phyloP scores from a whole-genome alignment of 2,797 vertebrate genomes.

The Amblyopsis hoosieri region DNA sequence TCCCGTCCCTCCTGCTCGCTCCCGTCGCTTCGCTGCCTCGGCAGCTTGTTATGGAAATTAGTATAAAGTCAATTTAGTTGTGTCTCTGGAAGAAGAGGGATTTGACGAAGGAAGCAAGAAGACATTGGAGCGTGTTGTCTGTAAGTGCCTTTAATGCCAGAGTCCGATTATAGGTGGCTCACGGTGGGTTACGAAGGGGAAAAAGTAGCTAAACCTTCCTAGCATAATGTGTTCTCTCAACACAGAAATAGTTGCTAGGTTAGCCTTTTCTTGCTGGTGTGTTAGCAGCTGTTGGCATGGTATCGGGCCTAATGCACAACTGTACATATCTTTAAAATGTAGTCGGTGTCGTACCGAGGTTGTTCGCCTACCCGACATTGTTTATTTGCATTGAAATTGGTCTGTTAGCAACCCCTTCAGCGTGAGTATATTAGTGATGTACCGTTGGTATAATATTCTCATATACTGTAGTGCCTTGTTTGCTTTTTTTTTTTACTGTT shows the following conservation, averaged over 20 bases:
- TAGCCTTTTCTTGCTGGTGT: conserved; percentile 60
- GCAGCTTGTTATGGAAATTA: conserved; percentile 82
- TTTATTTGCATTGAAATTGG: too few relatives aligned
- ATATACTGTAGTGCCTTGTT: too few relatives aligned
- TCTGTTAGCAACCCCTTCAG: too few relatives aligned
- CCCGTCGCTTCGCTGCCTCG: conserved; percentile 69
- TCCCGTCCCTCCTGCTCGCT: conserved; percentile 71
- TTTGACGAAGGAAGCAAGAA: conserved; percentile 70
- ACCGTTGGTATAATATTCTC: too few relatives aligned
- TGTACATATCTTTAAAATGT: conserved; percentile 64
- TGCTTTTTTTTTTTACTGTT: too few relatives aligned
- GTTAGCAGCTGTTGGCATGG: conserved; percentile 73
- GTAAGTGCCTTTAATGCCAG: conserved; percentile 78
- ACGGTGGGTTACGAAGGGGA: conserved; percentile 71
- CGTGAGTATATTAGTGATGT: too few relatives aligned
- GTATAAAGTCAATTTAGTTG: conserved; percentile 79
- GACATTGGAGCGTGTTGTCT: conserved; percentile 78
- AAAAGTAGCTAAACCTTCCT: conserved; percentile 80
- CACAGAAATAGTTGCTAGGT: conserved; percentile 69
- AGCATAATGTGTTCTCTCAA: conserved; percentile 67
- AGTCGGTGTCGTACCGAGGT: conserved; percentile 17
- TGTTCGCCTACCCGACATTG: too few relatives aligned
- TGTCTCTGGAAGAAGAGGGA: conserved; percentile 42
- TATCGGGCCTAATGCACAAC: conserved; percentile 75
- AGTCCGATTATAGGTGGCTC: conserved; percentile 76